Evolutionary conservation across 1,140 invertebrate species (phyloP).

Genomic region (Cardiocondyla obscurior): DNA sequence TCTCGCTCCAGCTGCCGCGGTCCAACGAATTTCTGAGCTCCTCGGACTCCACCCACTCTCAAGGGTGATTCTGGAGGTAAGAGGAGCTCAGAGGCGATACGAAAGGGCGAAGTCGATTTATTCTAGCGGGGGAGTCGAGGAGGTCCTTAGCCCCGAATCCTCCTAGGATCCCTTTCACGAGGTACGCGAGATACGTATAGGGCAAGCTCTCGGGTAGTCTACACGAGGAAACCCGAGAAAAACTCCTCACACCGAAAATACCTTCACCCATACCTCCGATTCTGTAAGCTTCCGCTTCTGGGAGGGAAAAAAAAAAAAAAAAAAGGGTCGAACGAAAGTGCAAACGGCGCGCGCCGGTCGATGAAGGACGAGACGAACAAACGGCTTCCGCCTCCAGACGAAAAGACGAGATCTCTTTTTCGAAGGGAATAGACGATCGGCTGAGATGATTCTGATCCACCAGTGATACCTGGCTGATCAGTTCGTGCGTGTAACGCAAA

Average conservation of each 20-base stretch:
- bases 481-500: constrained; percentile 28
- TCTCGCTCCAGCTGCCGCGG: neutral
- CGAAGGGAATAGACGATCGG: constrained; percentile 7
- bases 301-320: constrained; percentile 54
- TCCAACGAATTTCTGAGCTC: constrained; percentile 43
- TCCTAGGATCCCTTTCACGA: constrained; percentile 62
- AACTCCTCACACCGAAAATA: constrained; percentile 34
- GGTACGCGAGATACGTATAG: constrained; percentile 10
- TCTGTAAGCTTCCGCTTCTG: constrained; percentile 41
- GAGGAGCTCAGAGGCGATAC: constrained; percentile 54
- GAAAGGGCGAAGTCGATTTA: constrained; percentile 70
- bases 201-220: constrained; percentile 12
- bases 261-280: neutral
- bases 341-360: constrained; percentile 40
- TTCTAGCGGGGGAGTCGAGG: constrained; percentile 30
- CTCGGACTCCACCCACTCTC: constrained; percentile 39
- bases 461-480: constrained; percentile 27
- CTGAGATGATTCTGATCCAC: neutral
- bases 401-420: constrained; percentile 8
- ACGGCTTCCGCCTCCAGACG: constrained; percentile 1
- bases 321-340: constrained; percentile 26
- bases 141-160: constrained; percentile 49
- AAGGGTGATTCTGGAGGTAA: constrained; percentile 57
- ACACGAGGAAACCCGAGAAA: constrained; percentile 15
- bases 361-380: constrained; percentile 53